Conservation (phyloP, 2,888 invertebrate genomes). For the Eilema sororculum region DNA sequence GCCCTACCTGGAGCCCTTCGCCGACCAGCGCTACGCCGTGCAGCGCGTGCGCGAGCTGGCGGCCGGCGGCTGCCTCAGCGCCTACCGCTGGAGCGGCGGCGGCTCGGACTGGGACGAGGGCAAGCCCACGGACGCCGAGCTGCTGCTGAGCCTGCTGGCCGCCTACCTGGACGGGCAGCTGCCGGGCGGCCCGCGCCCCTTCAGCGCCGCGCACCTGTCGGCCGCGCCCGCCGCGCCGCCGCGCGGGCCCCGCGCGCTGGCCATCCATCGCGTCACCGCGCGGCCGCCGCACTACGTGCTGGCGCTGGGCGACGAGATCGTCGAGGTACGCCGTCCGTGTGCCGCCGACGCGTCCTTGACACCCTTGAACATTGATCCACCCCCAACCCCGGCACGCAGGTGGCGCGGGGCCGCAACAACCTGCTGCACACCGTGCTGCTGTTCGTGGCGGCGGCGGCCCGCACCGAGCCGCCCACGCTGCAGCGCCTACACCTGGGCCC, state of each 20-base stretch:
- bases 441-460: conserved; percentile 91
- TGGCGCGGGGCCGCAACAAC: conserved; percentile 91
- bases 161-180: conserved; percentile 94
- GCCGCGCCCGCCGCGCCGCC: conserved; percentile 13
- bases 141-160: conserved; percentile 94
- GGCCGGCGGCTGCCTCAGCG: conserved; percentile 94
- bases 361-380: no score
- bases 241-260: conserved; percentile 20
- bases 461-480: conserved; percentile 87
- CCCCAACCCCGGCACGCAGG: conserved; percentile 24
- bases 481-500: conserved; percentile 73
- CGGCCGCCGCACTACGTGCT: conserved; percentile 49
- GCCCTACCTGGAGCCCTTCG: conserved; percentile 52
- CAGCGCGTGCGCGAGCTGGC: conserved; percentile 92
- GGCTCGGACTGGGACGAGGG: conserved; percentile 93
- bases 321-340: conserved; percentile 40
- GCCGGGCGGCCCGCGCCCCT: conserved; percentile 48
- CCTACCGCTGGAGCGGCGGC: conserved; percentile 95
- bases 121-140: conserved; percentile 95
- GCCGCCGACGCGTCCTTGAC: no score
- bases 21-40: conserved; percentile 92
- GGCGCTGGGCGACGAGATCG: conserved; percentile 37
- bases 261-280: conserved; percentile 32
- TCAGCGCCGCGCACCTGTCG: conserved; percentile 81
- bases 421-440: conserved; percentile 94